Conservation (phyloP, 2,888 invertebrate genomes). For the Entomobrya proxima region DNA sequence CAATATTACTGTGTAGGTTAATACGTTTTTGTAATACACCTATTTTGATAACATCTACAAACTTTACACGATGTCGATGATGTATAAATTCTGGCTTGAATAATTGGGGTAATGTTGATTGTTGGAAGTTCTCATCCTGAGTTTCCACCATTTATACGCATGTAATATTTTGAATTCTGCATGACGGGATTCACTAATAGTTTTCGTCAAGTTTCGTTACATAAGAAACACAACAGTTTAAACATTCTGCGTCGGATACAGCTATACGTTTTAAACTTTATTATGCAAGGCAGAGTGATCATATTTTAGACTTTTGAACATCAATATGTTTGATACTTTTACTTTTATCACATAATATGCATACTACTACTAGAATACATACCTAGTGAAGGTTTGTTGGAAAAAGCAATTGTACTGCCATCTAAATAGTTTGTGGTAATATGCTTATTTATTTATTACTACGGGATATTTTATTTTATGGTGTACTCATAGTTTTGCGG, state of each 20-base stretch:
- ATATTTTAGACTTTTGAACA: conserved; percentile 5
- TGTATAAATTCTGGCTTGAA: conserved; percentile 31
- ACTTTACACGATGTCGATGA: conserved; percentile 40
- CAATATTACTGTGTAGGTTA: no score
- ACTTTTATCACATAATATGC: no score
- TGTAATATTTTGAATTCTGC: not conserved
- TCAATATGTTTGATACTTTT: conserved; percentile 28
- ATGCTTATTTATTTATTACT: conserved; percentile 12
- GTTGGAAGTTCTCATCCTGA: not conserved
- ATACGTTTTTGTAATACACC: no score
- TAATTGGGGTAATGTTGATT: conserved; percentile 30
- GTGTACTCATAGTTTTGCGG: no score
- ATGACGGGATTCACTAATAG: not conserved
- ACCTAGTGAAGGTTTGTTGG: not conserved
- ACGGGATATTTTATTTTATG: not conserved
- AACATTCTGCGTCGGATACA: conserved; percentile 62
- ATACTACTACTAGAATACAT: not conserved
- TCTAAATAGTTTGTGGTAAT: not conserved
- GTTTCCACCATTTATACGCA: not conserved
- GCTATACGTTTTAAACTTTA: conserved; percentile 53
- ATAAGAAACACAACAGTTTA: conserved; percentile 1
- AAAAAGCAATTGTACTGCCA: conserved; percentile 44
- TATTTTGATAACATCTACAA: no score
- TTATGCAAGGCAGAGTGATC: conserved; percentile 57
- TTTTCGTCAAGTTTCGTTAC: not conserved